phyloP scores from a whole-genome alignment of 53 echinoderm and acorn worm species.

The Holothuria scabra region DNA sequence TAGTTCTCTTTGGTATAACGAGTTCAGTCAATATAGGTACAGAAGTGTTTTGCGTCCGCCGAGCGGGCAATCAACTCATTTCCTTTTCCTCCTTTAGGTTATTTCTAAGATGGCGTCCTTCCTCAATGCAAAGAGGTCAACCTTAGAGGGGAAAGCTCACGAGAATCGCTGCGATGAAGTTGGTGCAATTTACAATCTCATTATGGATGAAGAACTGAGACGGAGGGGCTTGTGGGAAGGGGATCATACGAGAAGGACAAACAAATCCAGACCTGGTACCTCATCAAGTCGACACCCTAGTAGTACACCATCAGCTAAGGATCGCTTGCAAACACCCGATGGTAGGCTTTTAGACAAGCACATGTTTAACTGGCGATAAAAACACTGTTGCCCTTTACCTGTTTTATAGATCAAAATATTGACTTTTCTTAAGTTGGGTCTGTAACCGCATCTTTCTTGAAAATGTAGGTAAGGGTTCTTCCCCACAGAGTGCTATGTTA shows the following conservation, averaged over 20 bases:
- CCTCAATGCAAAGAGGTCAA: slow-evolving; percentile 62
- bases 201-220: slow-evolving; percentile 69
- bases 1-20: too few relatives aligned
- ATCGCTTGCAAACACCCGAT: slow-evolving; percentile 22
- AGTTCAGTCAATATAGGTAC: too few relatives aligned
- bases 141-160: slow-evolving; percentile 66
- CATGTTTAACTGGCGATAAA: too few relatives aligned
- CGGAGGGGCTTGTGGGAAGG: slow-evolving; percentile 66
- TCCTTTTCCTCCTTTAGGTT: slow-evolving; percentile 55
- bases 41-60: too few relatives aligned
- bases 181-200: slow-evolving; percentile 86
- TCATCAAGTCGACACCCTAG: neutral
- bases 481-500: too few relatives aligned
- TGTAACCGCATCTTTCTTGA: too few relatives aligned
- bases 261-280: slow-evolving; percentile 16
- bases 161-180: slow-evolving; percentile 76
- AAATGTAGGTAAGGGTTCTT: too few relatives aligned
- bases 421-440: too few relatives aligned
- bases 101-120: slow-evolving; percentile 75
- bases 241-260: slow-evolving; percentile 80
- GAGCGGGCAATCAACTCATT: too few relatives aligned
- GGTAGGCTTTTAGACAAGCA: neutral
- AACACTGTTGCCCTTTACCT: too few relatives aligned
- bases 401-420: too few relatives aligned
- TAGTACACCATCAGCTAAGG: neutral